These are phyloP conservation scores for Leptobrachium ailaonicum DNA, from an alignment of 2,113 vertebrate genomes.

Conservation along the genomic window DNA sequence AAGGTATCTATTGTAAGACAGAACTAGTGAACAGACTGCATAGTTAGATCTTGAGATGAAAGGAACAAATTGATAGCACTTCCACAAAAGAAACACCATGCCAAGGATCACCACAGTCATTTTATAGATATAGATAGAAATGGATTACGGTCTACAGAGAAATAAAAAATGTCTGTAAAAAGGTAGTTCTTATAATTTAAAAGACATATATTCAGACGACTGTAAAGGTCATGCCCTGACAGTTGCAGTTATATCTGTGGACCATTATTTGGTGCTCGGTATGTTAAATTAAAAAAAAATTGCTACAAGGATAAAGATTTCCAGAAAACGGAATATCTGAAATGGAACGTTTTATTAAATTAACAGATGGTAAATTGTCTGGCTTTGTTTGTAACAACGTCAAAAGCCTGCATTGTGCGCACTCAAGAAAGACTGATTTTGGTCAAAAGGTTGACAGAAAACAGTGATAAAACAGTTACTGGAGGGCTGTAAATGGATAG, in stretches of 20 bases:
- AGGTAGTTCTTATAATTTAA: constrained; percentile 30
- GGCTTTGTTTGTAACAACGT: constrained; percentile 27
- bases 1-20: constrained; percentile 25
- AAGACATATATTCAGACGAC: constrained; percentile 20
- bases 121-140: constrained; percentile 37
- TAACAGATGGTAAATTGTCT: constrained; percentile 28
- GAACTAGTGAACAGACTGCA: constrained; percentile 16
- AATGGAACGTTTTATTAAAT: constrained; percentile 19
- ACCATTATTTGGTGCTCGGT: constrained; percentile 31
- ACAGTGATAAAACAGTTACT: constrained; percentile 9
- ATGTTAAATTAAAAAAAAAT: not conserved
- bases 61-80: constrained; percentile 43
- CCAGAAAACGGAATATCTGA: constrained; percentile 3
- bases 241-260: constrained; percentile 33
- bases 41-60: constrained; percentile 44
- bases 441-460: constrained; percentile 39
- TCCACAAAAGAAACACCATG: constrained; percentile 26
- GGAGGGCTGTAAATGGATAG: constrained; percentile 12
- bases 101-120: constrained; percentile 37
- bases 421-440: constrained; percentile 19
- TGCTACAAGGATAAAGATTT: constrained; percentile 2
- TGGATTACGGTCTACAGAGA: constrained; percentile 29
- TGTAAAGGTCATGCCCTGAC: constrained; percentile 16
- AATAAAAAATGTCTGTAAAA: constrained; percentile 2
- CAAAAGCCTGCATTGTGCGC: constrained; percentile 10